A percentile compares a stretch with the other conserved stretches of the same genome.
Evolutionary conservation across 1,140 invertebrate species (phyloP).

Genomic region (Scaptodrosophila lebanonensis): DNA sequence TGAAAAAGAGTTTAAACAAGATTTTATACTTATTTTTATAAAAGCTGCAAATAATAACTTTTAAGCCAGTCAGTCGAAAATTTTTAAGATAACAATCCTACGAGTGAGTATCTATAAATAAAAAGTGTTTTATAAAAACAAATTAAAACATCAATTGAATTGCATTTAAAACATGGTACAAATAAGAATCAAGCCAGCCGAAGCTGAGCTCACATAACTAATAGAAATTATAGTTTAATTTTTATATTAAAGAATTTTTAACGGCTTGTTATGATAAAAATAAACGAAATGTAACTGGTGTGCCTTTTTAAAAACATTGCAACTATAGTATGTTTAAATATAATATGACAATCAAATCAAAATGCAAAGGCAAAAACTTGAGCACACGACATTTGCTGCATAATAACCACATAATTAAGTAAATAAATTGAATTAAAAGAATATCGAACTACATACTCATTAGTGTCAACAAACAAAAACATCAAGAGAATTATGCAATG

Average conservation of each 20-base stretch:
- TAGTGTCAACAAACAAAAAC: constrained; percentile 17
- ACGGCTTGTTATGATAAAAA: constrained; percentile 20
- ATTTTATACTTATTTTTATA: constrained; percentile 17
- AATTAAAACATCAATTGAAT: constrained; percentile 33
- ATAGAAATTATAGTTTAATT: constrained; percentile 42
- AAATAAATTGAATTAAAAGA: constrained; percentile 9
- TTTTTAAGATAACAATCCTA: constrained; percentile 9
- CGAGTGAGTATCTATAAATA: constrained; percentile 15
- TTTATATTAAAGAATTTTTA: constrained; percentile 66
- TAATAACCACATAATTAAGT: constrained; percentile 47
- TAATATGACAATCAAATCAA: constrained; percentile 23
- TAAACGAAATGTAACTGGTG: constrained; percentile 44
- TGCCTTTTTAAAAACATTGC: constrained; percentile 42
- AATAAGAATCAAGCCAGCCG: constrained; percentile 22
- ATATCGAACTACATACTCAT: constrained; percentile 52
- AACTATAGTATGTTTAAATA: constrained; percentile 39
- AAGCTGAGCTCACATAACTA: not conserved
- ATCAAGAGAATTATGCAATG: constrained; percentile 24
- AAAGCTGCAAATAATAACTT: constrained; percentile 23
- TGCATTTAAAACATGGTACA: constrained; percentile 74
- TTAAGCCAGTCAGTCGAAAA: constrained; percentile 4
- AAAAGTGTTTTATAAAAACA: constrained; percentile 31
- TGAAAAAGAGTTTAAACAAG: not conserved
- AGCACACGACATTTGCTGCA: too few species aligned
- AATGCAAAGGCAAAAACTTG: constrained; percentile 8